A percentile compares a stretch with the other conserved stretches of the same genome.
Evolutionary conservation across 2,888 invertebrate genomes (phyloP).

Genomic region (Cephus runcator): DNA sequence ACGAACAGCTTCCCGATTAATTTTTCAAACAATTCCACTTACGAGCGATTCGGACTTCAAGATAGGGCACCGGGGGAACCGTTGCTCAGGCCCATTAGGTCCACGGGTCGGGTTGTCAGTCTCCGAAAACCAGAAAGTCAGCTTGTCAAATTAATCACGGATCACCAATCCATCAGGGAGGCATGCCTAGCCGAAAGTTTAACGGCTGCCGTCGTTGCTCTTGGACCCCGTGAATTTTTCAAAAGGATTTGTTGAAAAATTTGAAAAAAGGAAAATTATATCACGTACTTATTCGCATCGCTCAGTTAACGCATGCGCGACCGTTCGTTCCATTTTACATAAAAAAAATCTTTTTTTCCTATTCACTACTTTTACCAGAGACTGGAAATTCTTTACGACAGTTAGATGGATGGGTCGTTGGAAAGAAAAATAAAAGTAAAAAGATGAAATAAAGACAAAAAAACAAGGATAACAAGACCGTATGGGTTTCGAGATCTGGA

Average conservation of each 20-base stretch:
- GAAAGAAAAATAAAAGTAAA: not conserved
- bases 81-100: conserved; percentile 49
- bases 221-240: not conserved
- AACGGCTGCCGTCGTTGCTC: not conserved
- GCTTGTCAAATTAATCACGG: conserved; percentile 67
- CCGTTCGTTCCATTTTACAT: not conserved
- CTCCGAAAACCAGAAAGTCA: conserved; percentile 65
- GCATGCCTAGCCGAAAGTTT: conserved; percentile 54
- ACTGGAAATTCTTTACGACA: not conserved
- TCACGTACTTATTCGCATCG: not conserved
- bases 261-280: not conserved
- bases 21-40: conserved; percentile 47
- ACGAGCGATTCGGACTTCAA: conserved; percentile 39
- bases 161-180: conserved; percentile 65
- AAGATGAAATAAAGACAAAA: not conserved
- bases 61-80: conserved; percentile 32
- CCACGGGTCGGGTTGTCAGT: conserved; percentile 43
- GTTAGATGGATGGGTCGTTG: not conserved
- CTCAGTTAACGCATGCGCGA: not conserved
- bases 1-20: conserved; percentile 40
- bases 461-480: not conserved
- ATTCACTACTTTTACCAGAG: not conserved
- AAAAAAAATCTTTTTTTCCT: not conserved
- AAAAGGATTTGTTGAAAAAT: not conserved
- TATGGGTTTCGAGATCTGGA: not conserved